These are phyloP conservation scores for Ciconia stormi DNA, from an alignment of 2,113 vertebrate species.

Conservation along the genomic window DNA sequence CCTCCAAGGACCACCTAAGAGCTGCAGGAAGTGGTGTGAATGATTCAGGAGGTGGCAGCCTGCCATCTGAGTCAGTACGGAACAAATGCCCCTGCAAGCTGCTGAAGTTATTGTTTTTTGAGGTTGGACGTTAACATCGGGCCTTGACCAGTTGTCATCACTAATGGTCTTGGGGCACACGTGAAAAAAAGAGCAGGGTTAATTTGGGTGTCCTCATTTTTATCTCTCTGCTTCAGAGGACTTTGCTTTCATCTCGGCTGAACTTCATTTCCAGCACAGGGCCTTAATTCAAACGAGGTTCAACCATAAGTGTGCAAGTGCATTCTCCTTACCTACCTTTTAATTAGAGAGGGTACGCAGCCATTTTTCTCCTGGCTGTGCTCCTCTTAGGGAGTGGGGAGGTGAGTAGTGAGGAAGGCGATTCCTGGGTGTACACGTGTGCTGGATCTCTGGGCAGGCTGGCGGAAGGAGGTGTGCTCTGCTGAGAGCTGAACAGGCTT, in stretches of 20 bases:
- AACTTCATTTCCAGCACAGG: not conserved
- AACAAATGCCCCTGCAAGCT: not conserved
- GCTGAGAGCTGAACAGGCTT: not conserved
- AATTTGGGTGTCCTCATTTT: not conserved
- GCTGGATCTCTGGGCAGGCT: not conserved
- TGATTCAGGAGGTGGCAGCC: conserved; percentile 34
- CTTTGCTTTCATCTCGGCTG: not conserved
- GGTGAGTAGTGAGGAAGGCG: not conserved
- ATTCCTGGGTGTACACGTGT: not conserved
- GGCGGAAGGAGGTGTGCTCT: not conserved
- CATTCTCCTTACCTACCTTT: not conserved
- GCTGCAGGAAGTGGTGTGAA: not conserved
- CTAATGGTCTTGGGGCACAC: not conserved
- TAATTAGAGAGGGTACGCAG: not conserved
- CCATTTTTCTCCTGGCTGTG: not conserved
- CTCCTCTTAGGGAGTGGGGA: not conserved
- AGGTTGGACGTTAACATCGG: accelerated
- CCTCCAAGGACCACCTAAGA: conserved; percentile 1
- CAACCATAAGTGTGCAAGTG: not conserved
- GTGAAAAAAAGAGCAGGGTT: not conserved
- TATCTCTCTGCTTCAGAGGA: not conserved
- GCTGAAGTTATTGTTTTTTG: not conserved
- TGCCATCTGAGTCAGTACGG: not conserved
- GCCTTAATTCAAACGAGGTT: not conserved
- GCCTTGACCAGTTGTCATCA: not conserved